Base-by-base conservation (phyloP, 2,797 vertebrate genomes). In the Erpetoichthys calabaricus region DNA sequence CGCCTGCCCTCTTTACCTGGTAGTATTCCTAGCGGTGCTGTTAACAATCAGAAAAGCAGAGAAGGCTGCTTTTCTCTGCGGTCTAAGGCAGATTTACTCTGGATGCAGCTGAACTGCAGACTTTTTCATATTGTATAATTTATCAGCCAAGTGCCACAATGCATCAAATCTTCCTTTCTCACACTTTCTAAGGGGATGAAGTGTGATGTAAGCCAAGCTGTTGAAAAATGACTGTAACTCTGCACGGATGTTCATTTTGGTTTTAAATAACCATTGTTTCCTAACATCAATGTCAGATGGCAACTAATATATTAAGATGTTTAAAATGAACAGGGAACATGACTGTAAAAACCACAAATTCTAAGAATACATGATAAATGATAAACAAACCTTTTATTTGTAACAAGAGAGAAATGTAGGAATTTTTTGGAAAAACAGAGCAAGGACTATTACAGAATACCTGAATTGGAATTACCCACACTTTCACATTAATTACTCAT, bases 101-200 rank as follows among this genome's bases (percentile, higher is more conserved):
- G 51, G 57, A 53, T 45, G 41, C 52, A 51, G 44, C 58, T 41
- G 42, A 45, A 53, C 52, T 8, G 53, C 42, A 53, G 6, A 47
- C 4, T 53, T 25, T 58, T 53, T 53, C 25, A 44, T 53, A 45
- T 50, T 51, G 53, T 50, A 41, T 54, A 53, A 59, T 59, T 54
- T 51, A 59, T 59, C 51, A 59, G 41, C 44, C 57, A 59, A 9
- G 46, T 25, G 42, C 44, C 4, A 9, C 47, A 47, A 7, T 45
- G 44, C 51, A 45, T 41, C 5, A 25, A 43, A 45, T 42, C 7
- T 49, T 46, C 58, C 44, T 52, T 25, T 44, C 41, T 47, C 8
- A 45, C 45, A 5, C 42, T 6, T 59, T 51, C 43, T 59, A 46
- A 44, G 8, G 45, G 46, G 45, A 10, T 41, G 51, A 54, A 51